Base-by-base conservation (phyloP, 2,797 vertebrate species). In the Coregonus ussuriensis region DNA sequence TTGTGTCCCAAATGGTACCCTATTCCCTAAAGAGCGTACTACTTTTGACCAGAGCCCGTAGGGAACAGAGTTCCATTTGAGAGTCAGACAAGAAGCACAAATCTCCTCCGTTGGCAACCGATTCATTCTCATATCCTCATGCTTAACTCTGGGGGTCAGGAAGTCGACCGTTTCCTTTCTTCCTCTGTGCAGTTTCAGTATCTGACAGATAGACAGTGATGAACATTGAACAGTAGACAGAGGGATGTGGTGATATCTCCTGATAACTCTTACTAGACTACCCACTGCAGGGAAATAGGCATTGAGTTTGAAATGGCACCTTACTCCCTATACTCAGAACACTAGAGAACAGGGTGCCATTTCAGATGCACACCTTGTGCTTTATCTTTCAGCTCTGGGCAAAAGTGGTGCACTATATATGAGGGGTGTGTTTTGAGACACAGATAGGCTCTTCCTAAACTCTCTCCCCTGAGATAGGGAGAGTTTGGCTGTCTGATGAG, bases 81-180 rank as follows among this genome's bases (percentile, higher is more conserved):
- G 16, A 54, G 53, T 18, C 4, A 21, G 18, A 25, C 56, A n/a
- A 21, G 56, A 15, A n/a, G 5, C n/a, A 62, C 56, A 62, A 62
- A 25, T 21, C 6, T 62, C n/a, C 84, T 83, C 81, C 75, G 59
- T 85, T 85, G 85, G 75, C 70, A 31, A 63, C 47, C 47, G 59
- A 37, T 35, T 62, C n/a, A 62, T 62, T 65, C 80, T 78, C 59
- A 67, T 71, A 84, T 77, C 80, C 84, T 77, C 79, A 82, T 65
- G 18, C 72, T 85, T 83, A 77, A 75, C 77, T 76, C 67, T n/a
- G 25, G 72, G 85, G 85, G 86, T 88, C 89, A 89, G 77, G 77
- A 77, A 62, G 77, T 53, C 79, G 74, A 83, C 84, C 72, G 75
- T 79, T 72, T 70, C 15, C 54, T 59, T 62, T 67, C 41, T 79